Base-by-base conservation (phyloP, 2,797 vertebrate species). In the Myotis findleyi region DNA sequence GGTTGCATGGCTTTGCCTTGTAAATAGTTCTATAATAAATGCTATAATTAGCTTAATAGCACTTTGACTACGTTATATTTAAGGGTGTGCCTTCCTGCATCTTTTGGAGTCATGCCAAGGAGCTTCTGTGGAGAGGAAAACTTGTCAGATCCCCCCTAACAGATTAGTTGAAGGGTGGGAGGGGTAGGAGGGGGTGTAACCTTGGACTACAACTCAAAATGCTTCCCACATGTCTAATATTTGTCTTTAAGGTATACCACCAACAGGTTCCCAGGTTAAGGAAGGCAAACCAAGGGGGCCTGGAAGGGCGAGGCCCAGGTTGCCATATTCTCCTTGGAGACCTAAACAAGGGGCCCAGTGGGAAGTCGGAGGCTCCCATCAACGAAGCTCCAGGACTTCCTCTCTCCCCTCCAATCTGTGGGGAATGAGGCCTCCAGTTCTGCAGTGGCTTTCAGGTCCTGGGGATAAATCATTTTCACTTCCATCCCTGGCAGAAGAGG, bases 41-140 rank as follows among this genome's bases (percentile, higher is more conserved):
- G 87, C 95, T 96, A 14, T 97, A 96, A 97, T 97, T 97, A 97
- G 93, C 87, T 66, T 97, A 97, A 97, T 97, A 95, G 89, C 89
- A 75, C 92, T 97, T 97, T 55, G 92, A 95, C 85, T 92, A 23
- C 86, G 93, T 97, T 91, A 82, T 89, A 84, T 96, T 89, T 89
- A 94, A 97, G 94, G 93, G 93, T 91, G 91, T 93, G 88, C n/a
- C 87, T 51, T 85, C 73, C 81, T 73, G 90, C 55, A 81, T 89
- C 51, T 82, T 62, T 57, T 81, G 96, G 96, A 95, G 44, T 51
- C 16, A 36, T 27, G 90, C 95, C 95, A 96, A 68, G 3, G 55
- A 93, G 36, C 3, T 44, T 94, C 71, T 80, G 47, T 9, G 38
- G 55, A 77, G 72, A 76, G 64, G 51, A 10, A 57, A 85, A 93